These are phyloP conservation scores for Drosophila ohnishii DNA, from an alignment of 1,140 invertebrate species.

Conservation along the genomic window DNA sequence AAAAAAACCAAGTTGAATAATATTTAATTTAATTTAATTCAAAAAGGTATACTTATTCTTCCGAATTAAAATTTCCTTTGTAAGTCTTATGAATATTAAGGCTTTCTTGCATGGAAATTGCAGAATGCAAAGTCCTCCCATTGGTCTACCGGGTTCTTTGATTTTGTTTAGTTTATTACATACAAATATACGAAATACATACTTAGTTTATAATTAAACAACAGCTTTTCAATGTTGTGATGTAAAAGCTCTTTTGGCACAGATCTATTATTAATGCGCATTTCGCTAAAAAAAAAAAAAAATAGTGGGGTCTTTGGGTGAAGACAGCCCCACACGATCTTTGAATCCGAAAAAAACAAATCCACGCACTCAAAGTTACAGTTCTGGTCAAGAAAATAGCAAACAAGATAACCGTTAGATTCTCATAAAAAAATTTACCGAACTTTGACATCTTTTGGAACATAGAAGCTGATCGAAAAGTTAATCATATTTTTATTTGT, in stretches of 20 bases:
- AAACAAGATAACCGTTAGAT: no score
- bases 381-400: neutral
- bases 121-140: neutral
- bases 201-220: slow-evolving; percentile 1
- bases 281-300: slow-evolving; percentile 2
- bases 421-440: no score
- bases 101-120: neutral
- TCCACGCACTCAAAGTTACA: slow-evolving; percentile 1
- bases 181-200: neutral
- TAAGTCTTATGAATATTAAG: neutral
- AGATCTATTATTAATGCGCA: slow-evolving; percentile 18
- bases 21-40: neutral
- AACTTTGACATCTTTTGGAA: no score
- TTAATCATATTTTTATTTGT: neutral
- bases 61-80: neutral
- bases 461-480: neutral
- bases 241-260: slow-evolving; percentile 13
- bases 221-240: slow-evolving; percentile 14
- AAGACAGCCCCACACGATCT: slow-evolving; percentile 1
- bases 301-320: slow-evolving; percentile 1
- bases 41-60: no score
- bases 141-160: neutral
- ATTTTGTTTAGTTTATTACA: neutral
- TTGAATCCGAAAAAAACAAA: neutral
- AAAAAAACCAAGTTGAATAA: no score